Conservation (phyloP, 1,140 invertebrate genomes). For the Contarinia nasturtii region DNA sequence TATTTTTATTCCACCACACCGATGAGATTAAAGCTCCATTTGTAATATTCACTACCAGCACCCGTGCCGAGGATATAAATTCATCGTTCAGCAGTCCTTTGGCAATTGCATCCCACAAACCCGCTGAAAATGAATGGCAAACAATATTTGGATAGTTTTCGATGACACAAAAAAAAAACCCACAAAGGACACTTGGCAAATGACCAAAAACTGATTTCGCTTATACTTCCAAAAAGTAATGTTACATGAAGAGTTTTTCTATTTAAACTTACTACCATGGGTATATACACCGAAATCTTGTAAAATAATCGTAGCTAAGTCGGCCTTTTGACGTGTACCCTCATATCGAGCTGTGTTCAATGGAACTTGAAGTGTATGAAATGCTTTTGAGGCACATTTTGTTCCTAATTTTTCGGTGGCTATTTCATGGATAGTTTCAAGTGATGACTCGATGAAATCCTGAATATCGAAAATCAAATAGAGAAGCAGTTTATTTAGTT, state of each 20-base stretch:
- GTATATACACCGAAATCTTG: constrained; percentile 44
- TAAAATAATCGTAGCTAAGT: constrained; percentile 47
- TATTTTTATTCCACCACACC: constrained; percentile 33
- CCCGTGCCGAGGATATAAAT: constrained; percentile 31
- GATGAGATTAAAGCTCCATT: constrained; percentile 31
- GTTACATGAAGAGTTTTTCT: too few relatives aligned
- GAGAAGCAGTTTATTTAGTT: too few relatives aligned
- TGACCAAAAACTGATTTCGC: too few relatives aligned
- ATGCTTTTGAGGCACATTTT: constrained; percentile 47
- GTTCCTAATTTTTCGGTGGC: constrained; percentile 45
- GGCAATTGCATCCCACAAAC: constrained; percentile 27
- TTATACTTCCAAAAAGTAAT: too few relatives aligned
- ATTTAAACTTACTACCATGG: constrained; percentile 30
- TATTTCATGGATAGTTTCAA: constrained; percentile 50
- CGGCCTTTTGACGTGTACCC: constrained; percentile 44
- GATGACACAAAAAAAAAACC: too few relatives aligned
- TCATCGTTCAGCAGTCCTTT: constrained; percentile 35
- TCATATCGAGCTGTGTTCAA: constrained; percentile 45
- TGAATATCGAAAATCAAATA: constrained; percentile 13
- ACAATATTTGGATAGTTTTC: too few relatives aligned
- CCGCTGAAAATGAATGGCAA: neutral
- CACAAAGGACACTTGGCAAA: too few relatives aligned
- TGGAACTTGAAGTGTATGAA: constrained; percentile 40
- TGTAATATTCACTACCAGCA: constrained; percentile 37
- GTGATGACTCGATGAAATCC: constrained; percentile 41